Evolutionary conservation across 2,888 invertebrate species (phyloP).

Genomic region (Trachelus stipa): DNA sequence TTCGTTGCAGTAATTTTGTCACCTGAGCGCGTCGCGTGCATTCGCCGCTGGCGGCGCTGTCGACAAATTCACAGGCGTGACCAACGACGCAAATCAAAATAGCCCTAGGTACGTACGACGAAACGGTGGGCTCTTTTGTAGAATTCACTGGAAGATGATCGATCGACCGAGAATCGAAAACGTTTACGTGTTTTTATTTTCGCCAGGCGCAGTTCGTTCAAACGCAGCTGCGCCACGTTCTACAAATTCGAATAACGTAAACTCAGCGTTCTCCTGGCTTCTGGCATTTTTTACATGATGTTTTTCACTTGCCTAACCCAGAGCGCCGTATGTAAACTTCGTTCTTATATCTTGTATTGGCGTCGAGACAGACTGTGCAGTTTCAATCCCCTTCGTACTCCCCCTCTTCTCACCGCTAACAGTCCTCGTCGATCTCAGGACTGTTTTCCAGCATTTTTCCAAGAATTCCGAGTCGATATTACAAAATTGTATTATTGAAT

Average conservation of each 20-base stretch:
- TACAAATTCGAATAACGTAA: neutral
- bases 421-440: neutral
- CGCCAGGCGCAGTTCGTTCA: neutral
- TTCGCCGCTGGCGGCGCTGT: neutral
- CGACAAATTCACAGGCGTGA: neutral
- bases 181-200: neutral
- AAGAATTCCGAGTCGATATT: neutral
- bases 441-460: neutral
- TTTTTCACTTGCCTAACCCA: neutral
- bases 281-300: neutral
- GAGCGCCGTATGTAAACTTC: neutral
- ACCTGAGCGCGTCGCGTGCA: neutral
- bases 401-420: neutral
- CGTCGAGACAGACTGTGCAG: neutral
- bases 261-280: neutral
- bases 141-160: neutral
- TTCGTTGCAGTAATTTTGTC: neutral
- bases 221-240: neutral
- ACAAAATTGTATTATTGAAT: neutral
- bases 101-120: neutral
- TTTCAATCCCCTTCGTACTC: neutral
- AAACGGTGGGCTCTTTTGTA: neutral
- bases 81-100: neutral
- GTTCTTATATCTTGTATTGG: neutral
- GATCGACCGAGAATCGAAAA: neutral